Conservation (phyloP, 2,113 vertebrate genomes). For the Tragelaphus strepsiceros region DNA sequence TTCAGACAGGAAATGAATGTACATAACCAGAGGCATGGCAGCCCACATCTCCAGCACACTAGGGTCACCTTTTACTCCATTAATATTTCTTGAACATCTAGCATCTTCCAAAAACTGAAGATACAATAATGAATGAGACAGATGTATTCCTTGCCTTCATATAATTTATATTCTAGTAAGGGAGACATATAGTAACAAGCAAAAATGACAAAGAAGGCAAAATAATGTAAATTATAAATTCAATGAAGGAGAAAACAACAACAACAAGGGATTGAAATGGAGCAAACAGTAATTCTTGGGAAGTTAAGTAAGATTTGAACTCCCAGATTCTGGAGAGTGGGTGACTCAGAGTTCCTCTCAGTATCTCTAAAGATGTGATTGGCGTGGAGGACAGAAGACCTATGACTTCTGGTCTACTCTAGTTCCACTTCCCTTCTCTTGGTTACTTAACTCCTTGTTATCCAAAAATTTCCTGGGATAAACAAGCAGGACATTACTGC, state of each 20-base stretch:
- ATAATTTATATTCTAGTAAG: neutral
- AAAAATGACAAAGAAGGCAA: neutral
- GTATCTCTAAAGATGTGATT: neutral
- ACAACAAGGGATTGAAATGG: neutral
- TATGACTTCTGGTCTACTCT: neutral
- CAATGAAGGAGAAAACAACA: neutral
- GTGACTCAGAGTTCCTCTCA: neutral
- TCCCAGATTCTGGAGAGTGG: neutral
- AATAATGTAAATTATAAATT: neutral
- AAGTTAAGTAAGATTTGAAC: neutral
- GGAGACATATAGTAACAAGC: neutral
- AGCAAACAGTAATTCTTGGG: neutral
- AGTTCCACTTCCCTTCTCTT: neutral
- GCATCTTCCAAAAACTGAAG: neutral
- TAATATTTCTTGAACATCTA: neutral
- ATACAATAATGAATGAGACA: neutral
- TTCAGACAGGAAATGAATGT: neutral
- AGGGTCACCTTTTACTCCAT: neutral
- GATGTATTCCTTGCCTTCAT: neutral
- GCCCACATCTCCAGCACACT: neutral
- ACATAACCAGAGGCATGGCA: neutral
- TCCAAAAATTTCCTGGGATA: neutral
- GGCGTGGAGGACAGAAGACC: neutral
- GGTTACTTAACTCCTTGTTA: neutral
- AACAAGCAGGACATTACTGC: neutral